These are phyloP conservation scores for Alaudala cheleensis DNA, from an alignment of 2,113 vertebrate species.

Conservation along the genomic window DNA sequence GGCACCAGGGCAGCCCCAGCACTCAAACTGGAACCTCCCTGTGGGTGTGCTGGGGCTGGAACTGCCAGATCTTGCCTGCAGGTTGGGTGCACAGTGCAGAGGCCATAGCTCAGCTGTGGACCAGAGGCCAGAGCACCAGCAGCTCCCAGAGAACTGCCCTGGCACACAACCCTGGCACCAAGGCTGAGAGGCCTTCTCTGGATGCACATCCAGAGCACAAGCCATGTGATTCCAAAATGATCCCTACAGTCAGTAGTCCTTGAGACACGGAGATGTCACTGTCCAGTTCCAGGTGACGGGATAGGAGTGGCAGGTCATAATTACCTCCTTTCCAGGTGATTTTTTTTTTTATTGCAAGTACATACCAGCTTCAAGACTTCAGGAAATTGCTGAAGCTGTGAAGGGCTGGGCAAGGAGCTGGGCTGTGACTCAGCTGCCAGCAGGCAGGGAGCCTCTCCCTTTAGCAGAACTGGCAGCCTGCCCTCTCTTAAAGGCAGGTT, in stretches of 20 bases:
- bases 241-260: accelerated
- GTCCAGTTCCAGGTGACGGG: neutral
- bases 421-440: neutral
- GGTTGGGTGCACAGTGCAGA: neutral
- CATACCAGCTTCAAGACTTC: neutral
- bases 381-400: neutral
- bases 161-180: neutral
- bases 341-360: neutral
- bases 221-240: accelerated
- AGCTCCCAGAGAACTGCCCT: neutral
- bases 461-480: neutral
- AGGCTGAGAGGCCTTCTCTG: neutral
- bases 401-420: neutral
- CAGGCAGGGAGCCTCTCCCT: neutral
- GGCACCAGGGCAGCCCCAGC: neutral
- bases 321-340: neutral
- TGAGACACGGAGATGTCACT: neutral
- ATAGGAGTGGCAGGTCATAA: neutral
- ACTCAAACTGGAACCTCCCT: accelerated
- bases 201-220: accelerated
- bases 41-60: neutral
- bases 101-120: accelerated
- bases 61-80: accelerated
- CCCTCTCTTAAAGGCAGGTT: neutral
- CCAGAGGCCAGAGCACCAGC: neutral